Evolutionary conservation across 2,113 vertebrate species (phyloP), one percentile per base, ranked within the genome.

Genomic region (Benitochromis conjunctus): DNA sequence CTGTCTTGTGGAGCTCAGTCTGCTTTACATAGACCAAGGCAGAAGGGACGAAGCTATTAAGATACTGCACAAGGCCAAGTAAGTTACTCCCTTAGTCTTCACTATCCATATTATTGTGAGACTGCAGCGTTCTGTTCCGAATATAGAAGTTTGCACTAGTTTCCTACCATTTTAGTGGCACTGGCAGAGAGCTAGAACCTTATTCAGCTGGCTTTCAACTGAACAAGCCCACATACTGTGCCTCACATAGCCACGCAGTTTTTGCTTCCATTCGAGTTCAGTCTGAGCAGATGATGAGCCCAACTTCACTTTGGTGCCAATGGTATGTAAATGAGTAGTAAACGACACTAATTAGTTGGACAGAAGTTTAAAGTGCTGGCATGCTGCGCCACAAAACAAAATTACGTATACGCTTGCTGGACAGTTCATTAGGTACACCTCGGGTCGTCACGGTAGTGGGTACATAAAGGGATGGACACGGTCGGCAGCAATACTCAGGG

Each of bases 11-110:
- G 97, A 97, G 91, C 94, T 97, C 85, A 90, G 96, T 9, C 91
- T 97, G 66, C 93, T 97, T 8, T 97, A 94, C 81, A 92, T 95
- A 6, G 89, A 95, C 81, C 95, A 94, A 29, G 96, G 95, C 54
- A 87, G 95, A 34, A 93, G 94, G 64, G 96, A 97, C 2, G 93
- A 96, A 41, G 97, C 96, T 1, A 92, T 97, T 41, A 96, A 96
- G 71, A 69, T 96, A 1, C 93, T 97, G 62, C 95, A 94, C 62
- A 96, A 97, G 80, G 96, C 96, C 85, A 97, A 96, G 97, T 97
- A 87, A 87, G 96, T 95, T 3, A 3, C 46, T 64, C 9, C 13
- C 69, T 18, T 16, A 80, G 12, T 1, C 9, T 24, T 43, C 26
- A 24, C 12, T 31, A 6, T 56, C 9, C n/a, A 41, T 6, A 7